Evolutionary conservation across 1,140 invertebrate genomes (phyloP), one percentile per base, ranked within the genome.

Genomic region (Drosophila nasuta): DNA sequence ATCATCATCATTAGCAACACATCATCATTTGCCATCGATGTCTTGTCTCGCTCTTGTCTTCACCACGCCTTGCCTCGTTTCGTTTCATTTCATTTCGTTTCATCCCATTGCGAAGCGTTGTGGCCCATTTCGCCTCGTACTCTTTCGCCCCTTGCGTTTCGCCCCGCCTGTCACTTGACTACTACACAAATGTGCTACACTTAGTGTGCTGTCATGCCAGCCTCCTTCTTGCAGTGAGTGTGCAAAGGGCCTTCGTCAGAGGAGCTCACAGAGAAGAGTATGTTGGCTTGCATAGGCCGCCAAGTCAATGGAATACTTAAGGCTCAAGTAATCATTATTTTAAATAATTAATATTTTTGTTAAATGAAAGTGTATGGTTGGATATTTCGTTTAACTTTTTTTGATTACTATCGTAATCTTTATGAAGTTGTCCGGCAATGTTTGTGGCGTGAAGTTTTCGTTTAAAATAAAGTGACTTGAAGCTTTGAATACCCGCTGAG

Each of bases 11-110:
- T 82, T 82, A 76, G 71, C 68, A 79, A 64, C 80, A 82, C 80
- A 82, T 82, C 81, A 83, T 82, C 81, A 83, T 83, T 83, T 83
- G 77, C 60, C 73, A 79, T 65, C 68, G 77, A 75, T 79, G 77
- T 76, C 69, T 72, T 41, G 60, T 41, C 38, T 51, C 62, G 56
- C 51, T 35, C 15, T 51, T 30, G 20, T 25, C 20, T 25, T 45
- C 51, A 33, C 28, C 20, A 54, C 51, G 62, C 48, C 33, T 20
- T 25, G 13, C 33, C 25, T 25, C 52, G 28, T 58, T 58, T 56
- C 30, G 30, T 38, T 25, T 66, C 49, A 28, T 56, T 38, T 20
- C 64, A 45, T 46, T 57, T 52, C 25, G 51, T 33, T n/a, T 56
- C 38, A 15, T 13, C 54, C 33, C 45, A 59, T 60, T 60, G 43